These are phyloP conservation scores for Orchesellides sinensis DNA, from an alignment of 2,888 invertebrate species.

Conservation along the genomic window DNA sequence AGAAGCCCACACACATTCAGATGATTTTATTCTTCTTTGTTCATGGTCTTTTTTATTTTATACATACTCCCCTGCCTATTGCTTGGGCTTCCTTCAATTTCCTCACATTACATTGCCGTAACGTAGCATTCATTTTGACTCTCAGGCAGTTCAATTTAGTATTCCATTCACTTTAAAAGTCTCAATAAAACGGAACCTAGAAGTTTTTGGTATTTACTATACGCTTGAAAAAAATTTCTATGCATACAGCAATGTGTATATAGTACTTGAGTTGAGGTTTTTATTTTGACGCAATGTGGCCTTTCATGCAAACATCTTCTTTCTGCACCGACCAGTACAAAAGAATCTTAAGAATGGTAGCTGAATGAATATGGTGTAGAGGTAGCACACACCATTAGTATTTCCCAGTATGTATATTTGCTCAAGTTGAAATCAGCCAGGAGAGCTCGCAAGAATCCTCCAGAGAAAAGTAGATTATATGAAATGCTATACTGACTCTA, in stretches of 20 bases:
- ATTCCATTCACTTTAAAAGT: slow-evolving; percentile 37
- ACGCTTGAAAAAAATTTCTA: slow-evolving; percentile 22
- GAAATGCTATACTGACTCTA: too few relatives aligned
- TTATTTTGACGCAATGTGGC: too few relatives aligned
- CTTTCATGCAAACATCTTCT: too few relatives aligned
- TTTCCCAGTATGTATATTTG: too few relatives aligned
- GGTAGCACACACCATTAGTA: too few relatives aligned
- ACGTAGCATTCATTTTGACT: slow-evolving; percentile 5
- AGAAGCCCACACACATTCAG: slow-evolving; percentile 3
- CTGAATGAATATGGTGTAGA: too few relatives aligned
- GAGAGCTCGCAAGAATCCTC: too few relatives aligned
- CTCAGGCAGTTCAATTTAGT: slow-evolving; percentile 27
- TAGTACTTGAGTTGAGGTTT: too few relatives aligned
- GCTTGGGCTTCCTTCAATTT: slow-evolving; percentile 20
- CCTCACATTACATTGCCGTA: not conserved
- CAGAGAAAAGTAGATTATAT: too few relatives aligned
- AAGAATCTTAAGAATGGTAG: too few relatives aligned
- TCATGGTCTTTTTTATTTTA: slow-evolving; percentile 2
- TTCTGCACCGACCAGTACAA: too few relatives aligned
- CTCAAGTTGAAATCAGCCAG: too few relatives aligned
- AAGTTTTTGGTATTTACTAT: slow-evolving; percentile 17
- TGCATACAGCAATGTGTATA: not conserved
- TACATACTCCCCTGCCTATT: slow-evolving; percentile 23
- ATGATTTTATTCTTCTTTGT: slow-evolving; percentile 4
- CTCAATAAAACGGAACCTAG: slow-evolving; percentile 35